Evolutionary conservation across 1,140 invertebrate genomes (phyloP).

Genomic region (Pteromalus puparum): DNA sequence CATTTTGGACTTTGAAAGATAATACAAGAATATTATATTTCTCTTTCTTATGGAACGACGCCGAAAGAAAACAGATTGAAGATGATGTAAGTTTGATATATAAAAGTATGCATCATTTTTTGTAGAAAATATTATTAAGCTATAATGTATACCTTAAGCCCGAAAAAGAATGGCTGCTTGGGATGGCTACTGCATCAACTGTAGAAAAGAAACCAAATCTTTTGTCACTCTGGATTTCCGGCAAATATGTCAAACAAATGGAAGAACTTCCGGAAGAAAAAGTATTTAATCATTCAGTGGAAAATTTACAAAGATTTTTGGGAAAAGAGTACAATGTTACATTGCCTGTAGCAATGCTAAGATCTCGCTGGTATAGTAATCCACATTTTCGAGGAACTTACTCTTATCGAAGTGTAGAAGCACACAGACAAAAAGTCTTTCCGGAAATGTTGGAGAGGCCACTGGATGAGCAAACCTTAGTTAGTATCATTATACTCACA

Average conservation of each 20-base stretch:
- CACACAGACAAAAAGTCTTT: conserved; percentile 60
- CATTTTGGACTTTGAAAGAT: conserved; percentile 76
- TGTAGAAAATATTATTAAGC: not conserved
- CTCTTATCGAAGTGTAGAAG: conserved; percentile 78
- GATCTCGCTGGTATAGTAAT: conserved; percentile 82
- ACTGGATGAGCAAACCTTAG: conserved; percentile 43
- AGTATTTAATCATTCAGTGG: conserved; percentile 69
- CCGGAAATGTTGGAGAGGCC: conserved; percentile 55
- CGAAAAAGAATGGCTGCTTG: conserved; percentile 77
- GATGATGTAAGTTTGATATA: conserved; percentile 56
- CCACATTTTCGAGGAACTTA: conserved; percentile 82
- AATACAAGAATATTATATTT: conserved; percentile 73
- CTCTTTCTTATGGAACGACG: conserved; percentile 71
- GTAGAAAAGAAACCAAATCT: conserved; percentile 80
- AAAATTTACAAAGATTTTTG: conserved; percentile 71
- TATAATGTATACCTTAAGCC: not conserved
- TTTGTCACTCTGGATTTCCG: conserved; percentile 78
- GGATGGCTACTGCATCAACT: conserved; percentile 79
- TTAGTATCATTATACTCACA: not conserved
- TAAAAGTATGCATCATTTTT: not conserved
- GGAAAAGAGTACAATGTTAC: conserved; percentile 73
- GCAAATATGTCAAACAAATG: conserved; percentile 75
- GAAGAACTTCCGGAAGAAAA: conserved; percentile 74
- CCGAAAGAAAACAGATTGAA: conserved; percentile 67
- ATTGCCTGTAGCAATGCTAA: conserved; percentile 66